Evolutionary conservation across 2,113 vertebrate genomes (phyloP), one percentile per base, ranked within the genome.

Genomic region (Proterorhinus semilunaris): DNA sequence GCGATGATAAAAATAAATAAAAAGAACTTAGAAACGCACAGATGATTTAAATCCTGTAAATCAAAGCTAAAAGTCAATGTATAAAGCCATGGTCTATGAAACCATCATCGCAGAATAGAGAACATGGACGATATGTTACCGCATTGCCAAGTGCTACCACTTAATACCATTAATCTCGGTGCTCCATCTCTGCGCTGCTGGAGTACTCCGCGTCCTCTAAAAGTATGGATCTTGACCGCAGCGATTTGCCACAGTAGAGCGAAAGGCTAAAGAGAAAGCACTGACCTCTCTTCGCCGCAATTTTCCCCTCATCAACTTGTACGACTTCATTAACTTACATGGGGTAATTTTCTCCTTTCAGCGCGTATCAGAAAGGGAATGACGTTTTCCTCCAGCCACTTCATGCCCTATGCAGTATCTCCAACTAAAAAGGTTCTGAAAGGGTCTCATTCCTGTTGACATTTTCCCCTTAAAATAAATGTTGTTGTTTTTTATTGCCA

Each of bases 261-360:
- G 78, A 91, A 88, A 89, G 87, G 87, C 89, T 91, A 91, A 92
- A 91, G 90, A 91, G 91, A 91, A 90, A 86, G 83, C 88, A 57
- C 84, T 92, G 91, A 92, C 91, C 91, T 90, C 90, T 90, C 85
- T 91, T 88, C 87, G 68, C 86, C 53, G 88, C 91, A 92, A 92
- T 92, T 91, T 91, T 89, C 88, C 85, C 86, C 88, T 91, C 91
- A 92, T 92, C 89, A 91, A 88, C 89, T 89, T 90, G 90, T 88
- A 89, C 90, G 89, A 92, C 91, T 93, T 93, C 92, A 92, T 93
- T 92, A 92, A 93, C 91, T 93, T 91, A 80, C 77, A 66, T 59
- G 68, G 87, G 88, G 87, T 90, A 91, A 92, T 91, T 92, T 55
- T 89, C 80, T 74, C 85, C 80, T 82, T 73, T 86, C 80, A 78